Evolutionary conservation across 64 coral and sea anemone species (phyloP), one percentile per base, ranked within the genome.

Genomic region (Dendronephthya gigantea): DNA sequence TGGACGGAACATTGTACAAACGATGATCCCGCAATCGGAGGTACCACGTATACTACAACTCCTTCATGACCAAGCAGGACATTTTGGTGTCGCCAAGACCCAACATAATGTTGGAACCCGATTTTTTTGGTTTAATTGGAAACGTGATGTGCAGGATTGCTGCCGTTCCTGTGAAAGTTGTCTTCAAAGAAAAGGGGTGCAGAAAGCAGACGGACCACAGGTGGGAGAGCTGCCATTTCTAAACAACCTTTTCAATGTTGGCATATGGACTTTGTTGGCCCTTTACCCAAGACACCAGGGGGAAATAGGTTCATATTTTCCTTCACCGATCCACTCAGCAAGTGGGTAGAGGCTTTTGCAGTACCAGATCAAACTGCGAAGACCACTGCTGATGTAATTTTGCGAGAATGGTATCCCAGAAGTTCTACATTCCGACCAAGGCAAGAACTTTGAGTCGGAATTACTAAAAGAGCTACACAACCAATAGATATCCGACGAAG

Each of bases 201-300:
- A 56, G 13, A 56, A n/a, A 14, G 3, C 51, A 6, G 51, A 14
- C 23, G 7, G 13, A 56, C 51, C 3, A 17, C 23, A 1, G 3
- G 51, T 56, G 2, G 51, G 51, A 4, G 51, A 56, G 13, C 13
- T 56, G 51, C 23, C 13, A 56, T 56, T 56, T 17, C 51, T n/a
- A 14, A 56, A 17, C 3, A 56, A n/a, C 69, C 69, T 34, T 35
- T 75, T 31, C 69, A 75, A 38, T 38, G 69, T 35, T 31, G 28
- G 69, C 69, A 75, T 29, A 38, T 75, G 35, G 69, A 75, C 69
- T 35, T 75, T 35, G 69, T 75, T 75, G 30, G 69, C n/a, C 69
- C 69, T 5, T 38, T 75, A 35, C 69, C 69, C 14, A 75, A 38
- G 35, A 35, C 69, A 7, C 28, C 28, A 6, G 4, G 35, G 3